A percentile compares a stretch with the other conserved stretches of the same genome.
Evolutionary conservation across 2,113 vertebrate genomes (phyloP).

Genomic region (Malaclemys terrapin): DNA sequence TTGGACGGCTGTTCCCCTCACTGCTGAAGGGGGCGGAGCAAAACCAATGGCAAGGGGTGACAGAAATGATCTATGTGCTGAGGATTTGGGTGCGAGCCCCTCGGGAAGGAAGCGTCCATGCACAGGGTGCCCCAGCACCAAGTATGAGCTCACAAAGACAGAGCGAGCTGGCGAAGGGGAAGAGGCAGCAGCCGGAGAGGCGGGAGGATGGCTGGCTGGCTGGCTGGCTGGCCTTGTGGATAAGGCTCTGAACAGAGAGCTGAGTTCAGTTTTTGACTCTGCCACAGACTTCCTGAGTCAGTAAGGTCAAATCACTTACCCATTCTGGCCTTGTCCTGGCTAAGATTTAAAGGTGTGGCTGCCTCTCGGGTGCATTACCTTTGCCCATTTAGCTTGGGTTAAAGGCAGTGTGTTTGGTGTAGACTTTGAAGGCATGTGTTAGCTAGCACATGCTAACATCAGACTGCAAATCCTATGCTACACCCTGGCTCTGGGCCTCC

Average conservation of each 20-base stretch:
- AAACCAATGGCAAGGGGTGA: background rate
- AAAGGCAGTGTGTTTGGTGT: background rate
- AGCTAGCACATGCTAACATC: background rate
- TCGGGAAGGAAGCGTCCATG: background rate
- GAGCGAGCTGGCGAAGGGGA: background rate
- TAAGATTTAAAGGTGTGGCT: background rate
- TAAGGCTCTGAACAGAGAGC: background rate
- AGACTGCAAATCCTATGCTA: background rate
- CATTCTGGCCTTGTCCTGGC: background rate
- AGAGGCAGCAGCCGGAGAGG: background rate
- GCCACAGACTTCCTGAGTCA: background rate
- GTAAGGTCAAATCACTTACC: background rate
- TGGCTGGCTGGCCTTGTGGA: background rate
- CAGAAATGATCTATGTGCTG: background rate
- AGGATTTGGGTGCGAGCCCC: background rate
- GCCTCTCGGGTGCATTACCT: background rate
- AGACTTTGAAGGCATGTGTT: background rate
- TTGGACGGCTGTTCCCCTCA: background rate
- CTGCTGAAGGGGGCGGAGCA: background rate
- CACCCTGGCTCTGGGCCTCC: background rate
- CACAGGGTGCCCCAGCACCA: background rate
- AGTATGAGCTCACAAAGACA: background rate
- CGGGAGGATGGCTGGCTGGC: background rate
- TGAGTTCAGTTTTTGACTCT: background rate
- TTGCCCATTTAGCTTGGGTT: background rate